These are phyloP conservation scores for Drosophila bifasciata DNA, from an alignment of 1,140 invertebrate genomes.

Conservation along the genomic window DNA sequence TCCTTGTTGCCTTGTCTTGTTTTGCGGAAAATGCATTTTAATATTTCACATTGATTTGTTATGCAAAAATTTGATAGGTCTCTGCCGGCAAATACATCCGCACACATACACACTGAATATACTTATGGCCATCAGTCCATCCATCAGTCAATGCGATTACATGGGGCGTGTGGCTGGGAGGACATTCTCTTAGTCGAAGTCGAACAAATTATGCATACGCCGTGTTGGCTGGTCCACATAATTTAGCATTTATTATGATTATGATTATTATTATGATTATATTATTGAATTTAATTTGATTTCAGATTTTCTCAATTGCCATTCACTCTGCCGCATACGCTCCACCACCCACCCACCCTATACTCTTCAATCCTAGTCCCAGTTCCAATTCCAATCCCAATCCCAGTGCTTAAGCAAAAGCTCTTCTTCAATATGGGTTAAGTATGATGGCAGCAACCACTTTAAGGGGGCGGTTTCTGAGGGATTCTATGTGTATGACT, in stretches of 20 bases:
- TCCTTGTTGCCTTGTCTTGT: slow-evolving; percentile 47
- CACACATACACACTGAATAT: slow-evolving; percentile 10
- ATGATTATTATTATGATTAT: slow-evolving; percentile 79
- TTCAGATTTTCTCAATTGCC: slow-evolving; percentile 42
- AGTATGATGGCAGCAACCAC: slow-evolving; percentile 13
- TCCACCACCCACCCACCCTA: neutral
- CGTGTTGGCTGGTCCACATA: slow-evolving; percentile 67
- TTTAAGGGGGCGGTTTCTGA: slow-evolving; percentile 35
- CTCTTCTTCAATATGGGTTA: slow-evolving; percentile 33
- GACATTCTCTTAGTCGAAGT: slow-evolving; percentile 23
- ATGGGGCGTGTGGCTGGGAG: slow-evolving; percentile 22
- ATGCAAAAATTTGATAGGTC: slow-evolving; percentile 73
- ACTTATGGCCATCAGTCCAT: slow-evolving; percentile 33
- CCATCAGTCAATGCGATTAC: slow-evolving; percentile 73
- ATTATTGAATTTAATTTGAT: slow-evolving; percentile 82
- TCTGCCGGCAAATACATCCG: slow-evolving; percentile 10
- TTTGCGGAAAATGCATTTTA: slow-evolving; percentile 77
- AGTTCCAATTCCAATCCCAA: slow-evolving; percentile 11
- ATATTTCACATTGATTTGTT: slow-evolving; percentile 80
- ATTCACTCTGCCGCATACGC: neutral
- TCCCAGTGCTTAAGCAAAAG: slow-evolving; percentile 62
- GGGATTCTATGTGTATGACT: slow-evolving; percentile 21
- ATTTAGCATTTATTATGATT: slow-evolving; percentile 80
- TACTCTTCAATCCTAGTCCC: neutral
- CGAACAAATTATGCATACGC: slow-evolving; percentile 73